Evolutionary conservation across 2,797 vertebrate species (phyloP).

Genomic region (Mus caroli): DNA sequence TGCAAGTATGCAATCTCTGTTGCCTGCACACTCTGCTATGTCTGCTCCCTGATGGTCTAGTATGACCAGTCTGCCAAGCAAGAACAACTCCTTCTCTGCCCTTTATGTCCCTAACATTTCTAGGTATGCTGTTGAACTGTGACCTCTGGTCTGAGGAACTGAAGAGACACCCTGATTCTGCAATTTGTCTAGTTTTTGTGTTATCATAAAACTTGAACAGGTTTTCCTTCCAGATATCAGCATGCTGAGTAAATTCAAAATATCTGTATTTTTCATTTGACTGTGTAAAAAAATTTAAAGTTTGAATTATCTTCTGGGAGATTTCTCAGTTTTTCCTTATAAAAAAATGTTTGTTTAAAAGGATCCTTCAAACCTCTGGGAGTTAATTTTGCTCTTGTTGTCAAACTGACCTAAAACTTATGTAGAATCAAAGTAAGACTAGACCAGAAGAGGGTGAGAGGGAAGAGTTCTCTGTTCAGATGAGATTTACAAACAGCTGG

Average conservation of each 20-base stretch:
- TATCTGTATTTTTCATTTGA: not conserved
- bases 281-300: not conserved
- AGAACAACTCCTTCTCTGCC: not conserved
- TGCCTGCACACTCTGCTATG: not conserved
- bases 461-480: slow-evolving; percentile 60
- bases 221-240: not conserved
- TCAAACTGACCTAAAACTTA: slow-evolving; percentile 7
- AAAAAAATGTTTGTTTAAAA: not conserved
- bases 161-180: not conserved
- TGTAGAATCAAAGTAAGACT: slow-evolving; percentile 4
- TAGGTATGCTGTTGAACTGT: not conserved
- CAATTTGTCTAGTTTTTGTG: not conserved
- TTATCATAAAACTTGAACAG: not conserved
- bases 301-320: not conserved
- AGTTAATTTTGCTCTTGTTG: not conserved
- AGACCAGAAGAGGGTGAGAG: slow-evolving; percentile 40
- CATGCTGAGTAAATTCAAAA: not conserved
- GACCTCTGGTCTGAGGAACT: not conserved
- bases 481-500: slow-evolving; percentile 71
- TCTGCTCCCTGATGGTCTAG: not conserved
- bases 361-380: not conserved
- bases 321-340: not conserved
- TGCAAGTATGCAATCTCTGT: too few relatives aligned
- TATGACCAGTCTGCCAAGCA: not conserved
- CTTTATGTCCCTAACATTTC: not conserved